These are phyloP conservation scores for Zygaena filipendulae DNA, from an alignment of 2,888 invertebrate genomes.

Conservation along the genomic window DNA sequence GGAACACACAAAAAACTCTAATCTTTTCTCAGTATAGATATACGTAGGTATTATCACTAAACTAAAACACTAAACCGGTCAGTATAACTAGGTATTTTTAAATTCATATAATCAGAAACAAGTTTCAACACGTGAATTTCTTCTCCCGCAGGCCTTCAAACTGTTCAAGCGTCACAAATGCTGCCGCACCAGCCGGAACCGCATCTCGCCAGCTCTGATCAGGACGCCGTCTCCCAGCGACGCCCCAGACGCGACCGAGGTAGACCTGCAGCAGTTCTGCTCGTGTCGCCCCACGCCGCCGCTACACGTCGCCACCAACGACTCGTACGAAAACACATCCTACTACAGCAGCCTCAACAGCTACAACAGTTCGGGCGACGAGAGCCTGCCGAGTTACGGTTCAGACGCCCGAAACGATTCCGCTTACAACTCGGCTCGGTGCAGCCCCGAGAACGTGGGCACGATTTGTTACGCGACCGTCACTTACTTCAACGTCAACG, in stretches of 20 bases:
- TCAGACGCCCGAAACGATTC: constrained; percentile 37
- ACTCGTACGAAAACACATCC: constrained; percentile 37
- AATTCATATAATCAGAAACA: too few relatives aligned
- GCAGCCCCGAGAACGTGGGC: constrained; percentile 37
- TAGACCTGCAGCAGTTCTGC: constrained; percentile 49
- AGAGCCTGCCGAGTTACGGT: constrained; percentile 32
- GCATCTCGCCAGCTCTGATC: constrained; percentile 44
- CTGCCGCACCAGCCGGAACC: constrained; percentile 41
- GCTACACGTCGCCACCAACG: constrained; percentile 24
- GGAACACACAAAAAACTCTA: too few relatives aligned
- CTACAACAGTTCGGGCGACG: constrained; percentile 39
- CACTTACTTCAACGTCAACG: constrained; percentile 54
- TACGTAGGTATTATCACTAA: too few relatives aligned
- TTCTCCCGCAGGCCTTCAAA: constrained; percentile 52
- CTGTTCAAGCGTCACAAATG: constrained; percentile 48
- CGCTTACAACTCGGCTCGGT: constrained; percentile 51
- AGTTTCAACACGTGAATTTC: too few relatives aligned
- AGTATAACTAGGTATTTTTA: too few relatives aligned
- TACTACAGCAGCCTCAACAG: constrained; percentile 45
- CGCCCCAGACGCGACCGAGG: constrained; percentile 54
- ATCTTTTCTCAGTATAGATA: too few relatives aligned
- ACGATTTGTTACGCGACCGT: constrained; percentile 52
- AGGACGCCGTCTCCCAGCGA: constrained; percentile 51
- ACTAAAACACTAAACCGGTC: too few relatives aligned
- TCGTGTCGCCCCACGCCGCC: constrained; percentile 47